Evolutionary conservation across 2,888 invertebrate genomes (phyloP).

Genomic region (Hemithea aestivaria): DNA sequence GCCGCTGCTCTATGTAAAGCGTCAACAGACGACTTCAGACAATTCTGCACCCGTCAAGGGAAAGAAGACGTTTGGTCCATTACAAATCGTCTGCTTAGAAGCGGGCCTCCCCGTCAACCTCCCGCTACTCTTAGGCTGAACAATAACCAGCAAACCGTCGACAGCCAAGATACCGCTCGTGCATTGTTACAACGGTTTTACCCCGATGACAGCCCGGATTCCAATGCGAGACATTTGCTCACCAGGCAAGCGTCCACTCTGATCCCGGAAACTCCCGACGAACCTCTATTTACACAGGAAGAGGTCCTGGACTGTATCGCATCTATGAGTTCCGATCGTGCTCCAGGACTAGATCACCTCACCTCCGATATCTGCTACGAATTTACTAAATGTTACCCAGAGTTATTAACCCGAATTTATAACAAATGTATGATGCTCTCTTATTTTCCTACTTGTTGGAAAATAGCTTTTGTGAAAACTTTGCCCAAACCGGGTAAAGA

Average conservation of each 20-base stretch:
- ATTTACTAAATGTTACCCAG: not conserved
- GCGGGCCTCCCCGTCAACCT: constrained; percentile 7
- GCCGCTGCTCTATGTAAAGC: constrained; percentile 2
- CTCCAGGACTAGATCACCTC: constrained; percentile 28
- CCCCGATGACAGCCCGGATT: not conserved
- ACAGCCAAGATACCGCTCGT: constrained; percentile 11
- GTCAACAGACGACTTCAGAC: constrained; percentile 18
- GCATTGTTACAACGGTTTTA: constrained; percentile 16
- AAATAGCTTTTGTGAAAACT: constrained; percentile 22
- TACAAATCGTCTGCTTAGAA: constrained; percentile 24
- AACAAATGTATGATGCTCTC: constrained; percentile 1
- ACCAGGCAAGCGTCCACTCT: not conserved
- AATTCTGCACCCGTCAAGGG: constrained; percentile 25
- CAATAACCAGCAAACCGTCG: constrained; percentile 10
- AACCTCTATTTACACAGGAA: constrained; percentile 15
- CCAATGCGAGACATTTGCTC: not conserved
- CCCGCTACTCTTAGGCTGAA: constrained; percentile 16
- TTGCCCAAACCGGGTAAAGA: too few relatives aligned
- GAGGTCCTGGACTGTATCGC: constrained; percentile 15
- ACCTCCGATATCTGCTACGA: constrained; percentile 22
- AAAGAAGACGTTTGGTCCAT: constrained; percentile 27
- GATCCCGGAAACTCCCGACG: constrained; percentile 7
- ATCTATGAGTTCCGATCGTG: constrained; percentile 19
- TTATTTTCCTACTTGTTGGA: constrained; percentile 24
- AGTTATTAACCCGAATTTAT: not conserved